phyloP scores from a whole-genome alignment of 2,113 vertebrate species.

The Hypanus sabinus region DNA sequence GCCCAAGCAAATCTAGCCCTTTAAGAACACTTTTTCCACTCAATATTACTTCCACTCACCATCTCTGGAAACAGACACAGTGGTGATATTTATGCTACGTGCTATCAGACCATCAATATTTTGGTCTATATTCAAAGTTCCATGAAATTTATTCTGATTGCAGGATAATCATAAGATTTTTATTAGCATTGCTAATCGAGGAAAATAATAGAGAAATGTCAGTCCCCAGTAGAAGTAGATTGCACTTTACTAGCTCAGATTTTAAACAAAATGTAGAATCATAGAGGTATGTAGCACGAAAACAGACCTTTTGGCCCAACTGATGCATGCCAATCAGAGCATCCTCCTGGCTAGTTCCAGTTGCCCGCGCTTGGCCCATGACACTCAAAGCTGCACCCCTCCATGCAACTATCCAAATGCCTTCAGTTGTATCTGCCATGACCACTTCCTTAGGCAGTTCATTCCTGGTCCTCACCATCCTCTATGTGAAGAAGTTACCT shows the following conservation, averaged over 20 bases:
- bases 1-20: not conserved
- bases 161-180: not conserved
- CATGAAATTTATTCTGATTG: not conserved
- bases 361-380: no score
- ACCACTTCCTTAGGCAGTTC: no score
- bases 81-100: not conserved
- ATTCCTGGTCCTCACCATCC: no score
- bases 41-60: not conserved
- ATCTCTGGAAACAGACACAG: not conserved
- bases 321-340: no score
- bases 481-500: no score
- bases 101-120: not conserved
- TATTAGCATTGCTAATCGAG: not conserved
- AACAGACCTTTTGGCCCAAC: no score
- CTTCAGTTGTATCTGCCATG: no score
- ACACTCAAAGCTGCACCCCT: no score
- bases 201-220: not conserved
- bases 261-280: not conserved
- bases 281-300: no score
- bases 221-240: not conserved
- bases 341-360: no score
- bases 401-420: no score
- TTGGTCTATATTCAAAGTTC: not conserved
- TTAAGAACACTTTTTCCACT: not conserved
- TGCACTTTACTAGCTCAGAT: not conserved